phyloP scores from a whole-genome alignment of 92 coral and sea anemone genomes.

The Parazoanthus swiftii region DNA sequence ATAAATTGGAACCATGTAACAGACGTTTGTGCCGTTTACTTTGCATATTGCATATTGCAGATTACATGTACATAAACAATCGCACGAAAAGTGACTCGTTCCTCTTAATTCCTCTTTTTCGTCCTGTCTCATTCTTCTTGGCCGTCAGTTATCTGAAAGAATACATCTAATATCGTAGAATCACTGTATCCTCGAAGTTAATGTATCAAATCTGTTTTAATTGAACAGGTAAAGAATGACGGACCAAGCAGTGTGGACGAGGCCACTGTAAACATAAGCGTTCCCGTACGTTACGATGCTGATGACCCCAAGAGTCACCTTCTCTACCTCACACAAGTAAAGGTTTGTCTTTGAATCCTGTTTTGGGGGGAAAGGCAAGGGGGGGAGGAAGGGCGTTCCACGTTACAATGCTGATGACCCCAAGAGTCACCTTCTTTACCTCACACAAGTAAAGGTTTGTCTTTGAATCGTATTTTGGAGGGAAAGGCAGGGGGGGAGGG shows the following conservation, averaged over 20 bases:
- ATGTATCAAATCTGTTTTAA: not conserved
- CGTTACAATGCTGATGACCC: too few species aligned
- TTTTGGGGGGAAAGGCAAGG: too few species aligned
- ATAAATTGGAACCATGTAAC: not conserved
- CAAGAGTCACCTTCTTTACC: not conserved
- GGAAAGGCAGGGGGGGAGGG: not conserved
- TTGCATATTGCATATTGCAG: not conserved
- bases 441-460: too few species aligned
- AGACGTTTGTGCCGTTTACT: not conserved
- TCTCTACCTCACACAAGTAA: too few species aligned
- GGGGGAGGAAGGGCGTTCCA: too few species aligned
- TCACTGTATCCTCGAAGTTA: not conserved
- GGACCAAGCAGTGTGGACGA: conserved; percentile 40
- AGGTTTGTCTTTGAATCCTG: too few species aligned
- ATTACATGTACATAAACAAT: not conserved
- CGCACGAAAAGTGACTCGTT: too few species aligned
- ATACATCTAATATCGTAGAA: not conserved
- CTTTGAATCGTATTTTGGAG: too few species aligned
- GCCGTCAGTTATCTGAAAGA: not conserved
- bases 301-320: not conserved
- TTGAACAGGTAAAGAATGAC: conserved; percentile 22
- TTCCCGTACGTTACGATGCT: conserved; percentile 12
- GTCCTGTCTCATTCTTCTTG: not conserved
- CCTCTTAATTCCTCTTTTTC: not conserved
- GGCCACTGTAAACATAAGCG: conserved; percentile 8